phyloP scores from a whole-genome alignment of 2,113 vertebrate species.

The Labrus mixtus region DNA sequence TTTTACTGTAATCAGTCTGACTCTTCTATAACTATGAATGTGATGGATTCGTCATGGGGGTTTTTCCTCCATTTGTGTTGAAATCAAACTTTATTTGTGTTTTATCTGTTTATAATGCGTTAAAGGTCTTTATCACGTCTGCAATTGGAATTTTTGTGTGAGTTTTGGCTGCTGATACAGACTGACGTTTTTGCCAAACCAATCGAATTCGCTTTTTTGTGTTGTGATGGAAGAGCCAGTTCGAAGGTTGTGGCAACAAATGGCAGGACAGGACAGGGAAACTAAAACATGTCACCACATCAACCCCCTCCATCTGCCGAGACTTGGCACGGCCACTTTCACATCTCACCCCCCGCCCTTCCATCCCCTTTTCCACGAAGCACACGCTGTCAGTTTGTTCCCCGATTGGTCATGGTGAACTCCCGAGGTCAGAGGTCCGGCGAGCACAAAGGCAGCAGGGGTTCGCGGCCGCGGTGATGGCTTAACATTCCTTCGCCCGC shows the following conservation, averaged over 20 bases:
- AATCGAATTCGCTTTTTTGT: background rate
- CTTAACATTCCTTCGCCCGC: constrained; percentile 67
- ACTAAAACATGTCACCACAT: background rate
- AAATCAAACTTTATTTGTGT: background rate
- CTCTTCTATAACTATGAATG: too few relatives aligned
- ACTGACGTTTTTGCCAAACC: background rate
- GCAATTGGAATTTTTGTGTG: background rate
- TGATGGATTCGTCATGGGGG: background rate
- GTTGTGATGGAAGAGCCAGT: background rate
- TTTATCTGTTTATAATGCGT: background rate
- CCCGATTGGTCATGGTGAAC: constrained; percentile 66
- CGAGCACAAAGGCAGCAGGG: constrained; percentile 53
- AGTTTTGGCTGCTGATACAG: background rate
- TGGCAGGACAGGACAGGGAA: background rate
- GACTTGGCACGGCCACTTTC: constrained; percentile 18
- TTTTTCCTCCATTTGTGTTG: background rate
- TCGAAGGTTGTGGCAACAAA: constrained; percentile 10
- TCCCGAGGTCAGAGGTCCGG: constrained; percentile 59
- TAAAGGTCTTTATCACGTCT: background rate
- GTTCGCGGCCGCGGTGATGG: constrained; percentile 22
- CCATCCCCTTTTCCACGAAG: background rate
- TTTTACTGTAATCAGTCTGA: background rate
- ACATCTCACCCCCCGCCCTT: constrained; percentile 2
- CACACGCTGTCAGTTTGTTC: constrained; percentile 66
- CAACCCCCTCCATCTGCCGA: constrained; percentile 4